A percentile compares a stretch with the other conserved stretches of the same genome.
phyloP scores from a whole-genome alignment of 1,140 invertebrate species.

The Ceratoteleas bidentatus region DNA sequence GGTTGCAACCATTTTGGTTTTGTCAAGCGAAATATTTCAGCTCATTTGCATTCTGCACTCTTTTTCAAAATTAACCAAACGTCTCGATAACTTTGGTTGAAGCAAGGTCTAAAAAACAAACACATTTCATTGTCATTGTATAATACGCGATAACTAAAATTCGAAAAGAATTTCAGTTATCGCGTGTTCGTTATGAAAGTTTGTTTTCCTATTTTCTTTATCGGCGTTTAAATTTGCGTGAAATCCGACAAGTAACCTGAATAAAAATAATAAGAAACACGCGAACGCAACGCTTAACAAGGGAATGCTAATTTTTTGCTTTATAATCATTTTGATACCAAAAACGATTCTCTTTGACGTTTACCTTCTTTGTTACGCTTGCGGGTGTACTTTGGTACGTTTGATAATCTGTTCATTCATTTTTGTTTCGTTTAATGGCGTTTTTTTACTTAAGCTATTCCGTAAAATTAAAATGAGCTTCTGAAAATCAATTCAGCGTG shows the following conservation, averaged over 20 bases:
- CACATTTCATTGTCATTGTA: too few relatives aligned
- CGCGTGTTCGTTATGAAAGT: too few relatives aligned
- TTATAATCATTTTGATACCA: constrained; percentile 23
- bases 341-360: constrained; percentile 16
- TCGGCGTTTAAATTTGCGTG: too few relatives aligned
- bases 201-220: too few relatives aligned
- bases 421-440: constrained; percentile 13
- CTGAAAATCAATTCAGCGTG: not conserved
- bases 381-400: constrained; percentile 8
- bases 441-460: not conserved
- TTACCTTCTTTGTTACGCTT: constrained; percentile 9
- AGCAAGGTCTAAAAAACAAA: too few relatives aligned
- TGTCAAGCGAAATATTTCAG: too few relatives aligned
- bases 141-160: too few relatives aligned
- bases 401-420: constrained; percentile 16
- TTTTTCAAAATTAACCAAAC: too few relatives aligned
- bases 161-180: too few relatives aligned
- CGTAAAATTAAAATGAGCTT: not conserved
- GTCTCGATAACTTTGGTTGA: too few relatives aligned
- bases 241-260: not conserved
- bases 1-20: too few relatives aligned
- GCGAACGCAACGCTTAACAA: constrained; percentile 5
- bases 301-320: constrained; percentile 5
- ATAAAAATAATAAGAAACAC: not conserved
- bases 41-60: too few relatives aligned